Conservation (phyloP, 2,797 vertebrate genomes). For the Acipenser ruthenus region DNA sequence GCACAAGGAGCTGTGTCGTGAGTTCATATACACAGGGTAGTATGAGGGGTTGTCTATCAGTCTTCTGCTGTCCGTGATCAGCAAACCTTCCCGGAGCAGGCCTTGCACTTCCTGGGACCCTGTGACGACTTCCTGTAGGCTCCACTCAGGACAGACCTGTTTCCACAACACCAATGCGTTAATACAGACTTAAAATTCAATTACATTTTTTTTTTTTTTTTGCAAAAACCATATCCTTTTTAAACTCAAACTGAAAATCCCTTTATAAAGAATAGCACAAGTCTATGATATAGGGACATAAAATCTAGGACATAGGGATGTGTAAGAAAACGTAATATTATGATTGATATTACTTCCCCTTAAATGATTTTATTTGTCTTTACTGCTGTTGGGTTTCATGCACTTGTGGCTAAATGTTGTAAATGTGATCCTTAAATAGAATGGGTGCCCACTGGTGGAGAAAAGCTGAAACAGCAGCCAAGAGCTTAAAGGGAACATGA, state of each 20-base stretch:
- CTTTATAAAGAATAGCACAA: not conserved
- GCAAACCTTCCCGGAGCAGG: conserved; percentile 46
- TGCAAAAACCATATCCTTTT: no score
- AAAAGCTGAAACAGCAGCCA: no score
- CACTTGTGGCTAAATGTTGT: not conserved
- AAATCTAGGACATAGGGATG: not conserved
- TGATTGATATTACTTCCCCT: no score
- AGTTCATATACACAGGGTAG: not conserved
- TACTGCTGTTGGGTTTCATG: not conserved
- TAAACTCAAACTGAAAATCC: no score
- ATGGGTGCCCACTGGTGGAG: not conserved
- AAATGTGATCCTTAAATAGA: not conserved
- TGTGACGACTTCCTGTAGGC: conserved; percentile 56
- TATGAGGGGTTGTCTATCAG: not conserved
- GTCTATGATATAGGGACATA: not conserved
- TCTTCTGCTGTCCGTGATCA: conserved; percentile 75
- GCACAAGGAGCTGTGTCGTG: not conserved
- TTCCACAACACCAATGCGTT: conserved; percentile 37
- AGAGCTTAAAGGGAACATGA: not conserved
- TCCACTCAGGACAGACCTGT: conserved; percentile 55
- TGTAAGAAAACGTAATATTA: not conserved
- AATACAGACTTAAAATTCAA: not conserved
- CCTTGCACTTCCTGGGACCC: conserved; percentile 43
- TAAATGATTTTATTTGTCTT: not conserved
- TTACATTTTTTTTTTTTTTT: not conserved